phyloP scores from a whole-genome alignment of 2,113 vertebrate genomes.

The Hoplias malabaricus region DNA sequence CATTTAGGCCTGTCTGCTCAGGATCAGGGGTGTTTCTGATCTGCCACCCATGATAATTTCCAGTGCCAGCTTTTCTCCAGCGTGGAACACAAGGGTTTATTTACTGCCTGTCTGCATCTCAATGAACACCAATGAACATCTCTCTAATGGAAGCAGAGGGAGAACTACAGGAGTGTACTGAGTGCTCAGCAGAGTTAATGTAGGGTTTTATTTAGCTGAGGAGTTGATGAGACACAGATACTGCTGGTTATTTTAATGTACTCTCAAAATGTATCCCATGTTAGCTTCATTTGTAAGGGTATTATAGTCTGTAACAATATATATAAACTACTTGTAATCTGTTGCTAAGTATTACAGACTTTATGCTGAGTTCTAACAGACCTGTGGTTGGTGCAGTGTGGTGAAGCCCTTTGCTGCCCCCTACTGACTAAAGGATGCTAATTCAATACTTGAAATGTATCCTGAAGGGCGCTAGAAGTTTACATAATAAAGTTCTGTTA shows the following conservation, averaged over 20 bases:
- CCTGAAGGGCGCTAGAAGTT: too few species aligned
- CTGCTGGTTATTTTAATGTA: too few species aligned
- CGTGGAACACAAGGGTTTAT: slow-evolving; percentile 57
- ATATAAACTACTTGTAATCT: too few species aligned
- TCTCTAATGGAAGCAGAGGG: slow-evolving; percentile 3
- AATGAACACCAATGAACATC: slow-evolving; percentile 25
- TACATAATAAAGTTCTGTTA: too few species aligned
- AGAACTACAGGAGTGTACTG: neutral
- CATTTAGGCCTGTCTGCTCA: slow-evolving; percentile 26
- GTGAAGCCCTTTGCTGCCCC: slow-evolving; percentile 12
- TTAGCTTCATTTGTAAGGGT: too few species aligned
- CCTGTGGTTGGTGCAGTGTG: neutral
- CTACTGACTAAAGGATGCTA: slow-evolving; percentile 18
- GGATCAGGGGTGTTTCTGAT: slow-evolving; percentile 56
- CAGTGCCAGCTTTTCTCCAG: slow-evolving; percentile 61
- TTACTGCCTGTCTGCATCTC: slow-evolving; percentile 49
- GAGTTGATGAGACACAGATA: neutral
- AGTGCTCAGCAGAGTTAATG: neutral
- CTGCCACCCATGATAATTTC: slow-evolving; percentile 68
- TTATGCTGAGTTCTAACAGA: neutral
- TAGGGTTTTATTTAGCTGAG: neutral
- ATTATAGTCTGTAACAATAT: too few species aligned
- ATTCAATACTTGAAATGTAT: too few species aligned
- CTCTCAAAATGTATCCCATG: too few species aligned
- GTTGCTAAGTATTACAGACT: neutral